Percentiles rank a stretch among this genome's conserved stretches.
These are phyloP conservation scores for Herpetotheres cachinnans DNA, from an alignment of 2,113 vertebrate species.

Conservation along the genomic window DNA sequence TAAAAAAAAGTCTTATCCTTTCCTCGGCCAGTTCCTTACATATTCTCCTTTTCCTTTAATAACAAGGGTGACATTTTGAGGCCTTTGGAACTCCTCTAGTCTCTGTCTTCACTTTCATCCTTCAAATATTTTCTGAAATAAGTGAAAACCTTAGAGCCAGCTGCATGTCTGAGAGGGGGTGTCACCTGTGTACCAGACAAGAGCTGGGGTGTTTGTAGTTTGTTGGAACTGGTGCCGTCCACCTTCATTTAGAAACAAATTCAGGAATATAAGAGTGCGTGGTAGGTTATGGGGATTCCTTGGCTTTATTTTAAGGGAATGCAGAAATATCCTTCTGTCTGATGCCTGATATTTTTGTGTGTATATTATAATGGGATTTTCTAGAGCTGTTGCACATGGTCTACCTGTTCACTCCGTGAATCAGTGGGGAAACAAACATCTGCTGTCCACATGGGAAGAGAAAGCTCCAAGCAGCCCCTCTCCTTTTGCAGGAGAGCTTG, in stretches of 20 bases:
- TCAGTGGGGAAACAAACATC: neutral
- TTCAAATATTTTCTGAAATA: neutral
- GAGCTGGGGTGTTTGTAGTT: neutral
- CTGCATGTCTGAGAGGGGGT: neutral
- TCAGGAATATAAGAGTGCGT: fast-evolving
- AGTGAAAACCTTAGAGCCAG: neutral
- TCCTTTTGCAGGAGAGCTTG: neutral
- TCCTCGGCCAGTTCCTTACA: neutral
- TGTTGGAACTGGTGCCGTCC: neutral
- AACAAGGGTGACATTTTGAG: conserved; percentile 50
- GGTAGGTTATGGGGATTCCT: neutral
- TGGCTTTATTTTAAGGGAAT: neutral
- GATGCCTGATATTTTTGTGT: neutral
- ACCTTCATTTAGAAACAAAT: neutral
- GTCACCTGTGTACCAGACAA: neutral
- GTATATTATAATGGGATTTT: neutral
- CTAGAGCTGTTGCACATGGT: neutral
- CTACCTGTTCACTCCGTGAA: neutral
- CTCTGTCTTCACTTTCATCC: conserved; percentile 34
- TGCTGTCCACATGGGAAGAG: neutral
- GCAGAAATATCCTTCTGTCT: neutral
- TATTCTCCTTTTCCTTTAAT: conserved; percentile 23
- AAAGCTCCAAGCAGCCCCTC: neutral
- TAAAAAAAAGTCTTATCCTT: neutral
- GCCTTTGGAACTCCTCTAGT: conserved; percentile 43